Conservation (phyloP, 2,888 invertebrate species). For the Synanthedon myopaeformis region DNA sequence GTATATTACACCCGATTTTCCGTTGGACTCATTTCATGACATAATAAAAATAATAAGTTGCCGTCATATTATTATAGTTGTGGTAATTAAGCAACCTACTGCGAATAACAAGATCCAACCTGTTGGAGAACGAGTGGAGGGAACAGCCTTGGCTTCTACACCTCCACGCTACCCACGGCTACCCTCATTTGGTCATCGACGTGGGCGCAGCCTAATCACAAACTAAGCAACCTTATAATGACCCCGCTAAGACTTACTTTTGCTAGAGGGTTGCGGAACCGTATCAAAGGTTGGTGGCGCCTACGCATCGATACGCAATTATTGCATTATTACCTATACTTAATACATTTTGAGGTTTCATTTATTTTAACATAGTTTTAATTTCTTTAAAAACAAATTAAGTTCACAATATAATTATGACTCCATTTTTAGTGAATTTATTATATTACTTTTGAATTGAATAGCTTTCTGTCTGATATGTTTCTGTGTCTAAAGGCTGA, state of each 20-base stretch:
- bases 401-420: no score
- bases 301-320: slow-evolving; percentile 44
- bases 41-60: slow-evolving; percentile 17
- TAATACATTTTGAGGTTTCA: slow-evolving; percentile 7
- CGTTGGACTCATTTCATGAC: no score
- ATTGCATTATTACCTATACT: slow-evolving; percentile 33
- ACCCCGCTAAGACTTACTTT: slow-evolving; percentile 50
- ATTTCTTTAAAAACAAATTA: background rate
- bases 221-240: slow-evolving; percentile 59
- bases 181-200: slow-evolving; percentile 66
- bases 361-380: background rate
- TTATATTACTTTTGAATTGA: no score
- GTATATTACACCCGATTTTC: slow-evolving; percentile 11
- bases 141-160: slow-evolving; percentile 64
- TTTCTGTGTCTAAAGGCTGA: no score
- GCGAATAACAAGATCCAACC: slow-evolving; percentile 31
- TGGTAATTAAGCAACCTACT: slow-evolving; percentile 63
- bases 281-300: slow-evolving; percentile 43
- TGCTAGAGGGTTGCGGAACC: slow-evolving; percentile 52
- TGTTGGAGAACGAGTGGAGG: slow-evolving; percentile 48
- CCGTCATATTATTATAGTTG: slow-evolving; percentile 31
- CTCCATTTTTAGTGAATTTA: no score
- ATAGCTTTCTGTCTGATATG: no score
- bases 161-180: slow-evolving; percentile 65
- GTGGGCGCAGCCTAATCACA: slow-evolving; percentile 61